Conservation (phyloP, 2,797 vertebrate species). For the Hirundo rustica region DNA sequence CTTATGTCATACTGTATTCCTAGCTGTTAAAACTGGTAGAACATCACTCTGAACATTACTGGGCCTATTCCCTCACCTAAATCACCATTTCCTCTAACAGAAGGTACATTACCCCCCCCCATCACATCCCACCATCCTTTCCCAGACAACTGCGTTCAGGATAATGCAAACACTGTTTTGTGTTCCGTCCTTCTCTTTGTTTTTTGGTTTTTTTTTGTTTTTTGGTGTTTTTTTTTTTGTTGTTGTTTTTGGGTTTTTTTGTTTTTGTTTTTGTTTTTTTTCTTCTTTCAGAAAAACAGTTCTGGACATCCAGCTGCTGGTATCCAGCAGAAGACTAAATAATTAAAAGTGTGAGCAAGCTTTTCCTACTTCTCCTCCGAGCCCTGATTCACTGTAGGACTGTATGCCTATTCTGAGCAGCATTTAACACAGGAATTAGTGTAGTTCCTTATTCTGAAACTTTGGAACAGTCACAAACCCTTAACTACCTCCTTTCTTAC, state of each 20-base stretch:
- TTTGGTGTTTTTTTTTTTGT: no score
- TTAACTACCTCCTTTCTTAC: background rate
- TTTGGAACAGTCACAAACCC: background rate
- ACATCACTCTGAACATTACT: background rate
- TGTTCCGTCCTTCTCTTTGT: background rate
- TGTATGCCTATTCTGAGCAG: background rate
- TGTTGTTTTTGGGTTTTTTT: no score
- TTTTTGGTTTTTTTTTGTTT: no score
- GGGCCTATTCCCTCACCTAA: background rate
- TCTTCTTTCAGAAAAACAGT: background rate
- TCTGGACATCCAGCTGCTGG: background rate
- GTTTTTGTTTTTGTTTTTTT: no score
- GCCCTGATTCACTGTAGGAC: background rate
- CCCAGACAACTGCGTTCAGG: background rate
- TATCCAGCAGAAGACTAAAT: background rate
- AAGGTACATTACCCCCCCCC: background rate
- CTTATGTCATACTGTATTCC: background rate
- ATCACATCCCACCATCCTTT: background rate
- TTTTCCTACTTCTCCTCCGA: background rate
- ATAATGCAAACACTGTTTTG: background rate
- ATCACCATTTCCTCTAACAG: background rate
- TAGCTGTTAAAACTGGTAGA: background rate
- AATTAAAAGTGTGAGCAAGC: background rate
- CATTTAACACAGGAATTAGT: background rate
- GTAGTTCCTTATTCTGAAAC: background rate